Conservation (phyloP, 2,888 invertebrate species). For the Cheilosia scutellata region DNA sequence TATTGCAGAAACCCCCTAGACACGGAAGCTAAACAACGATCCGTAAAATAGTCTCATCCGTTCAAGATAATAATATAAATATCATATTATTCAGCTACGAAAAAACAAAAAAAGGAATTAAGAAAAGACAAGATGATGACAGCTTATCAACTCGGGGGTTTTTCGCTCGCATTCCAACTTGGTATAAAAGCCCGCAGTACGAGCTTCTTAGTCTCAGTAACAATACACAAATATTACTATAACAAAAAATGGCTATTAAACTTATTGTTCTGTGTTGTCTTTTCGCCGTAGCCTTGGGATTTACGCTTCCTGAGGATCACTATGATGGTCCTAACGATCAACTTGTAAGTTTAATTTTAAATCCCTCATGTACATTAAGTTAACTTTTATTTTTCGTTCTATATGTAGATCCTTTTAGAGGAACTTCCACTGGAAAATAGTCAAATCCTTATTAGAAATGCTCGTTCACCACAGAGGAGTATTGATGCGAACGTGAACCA, state of each 20-base stretch:
- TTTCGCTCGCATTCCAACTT: no score
- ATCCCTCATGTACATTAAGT: not conserved
- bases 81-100: no score
- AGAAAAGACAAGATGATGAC: no score
- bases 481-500: slow-evolving; percentile 15
- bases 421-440: not conserved
- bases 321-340: not conserved
- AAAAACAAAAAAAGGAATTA: no score
- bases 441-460: slow-evolving; percentile 8
- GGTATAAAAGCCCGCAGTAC: slow-evolving; percentile 11
- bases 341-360: slow-evolving; percentile 6
- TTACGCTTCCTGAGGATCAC: slow-evolving; percentile 34
- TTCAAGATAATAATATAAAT: no score
- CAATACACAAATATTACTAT: not conserved
- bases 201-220: not conserved
- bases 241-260: slow-evolving; percentile 31
- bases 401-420: not conserved
- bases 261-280: slow-evolving; percentile 34
- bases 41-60: no score
- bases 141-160: no score
- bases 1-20: no score
- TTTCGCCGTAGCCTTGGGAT: slow-evolving; percentile 32
- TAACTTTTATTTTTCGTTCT: not conserved
- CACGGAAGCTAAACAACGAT: no score
- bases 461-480: slow-evolving; percentile 34